Conservation (phyloP, 2,797 vertebrate genomes). For the Lepus townsendii region DNA sequence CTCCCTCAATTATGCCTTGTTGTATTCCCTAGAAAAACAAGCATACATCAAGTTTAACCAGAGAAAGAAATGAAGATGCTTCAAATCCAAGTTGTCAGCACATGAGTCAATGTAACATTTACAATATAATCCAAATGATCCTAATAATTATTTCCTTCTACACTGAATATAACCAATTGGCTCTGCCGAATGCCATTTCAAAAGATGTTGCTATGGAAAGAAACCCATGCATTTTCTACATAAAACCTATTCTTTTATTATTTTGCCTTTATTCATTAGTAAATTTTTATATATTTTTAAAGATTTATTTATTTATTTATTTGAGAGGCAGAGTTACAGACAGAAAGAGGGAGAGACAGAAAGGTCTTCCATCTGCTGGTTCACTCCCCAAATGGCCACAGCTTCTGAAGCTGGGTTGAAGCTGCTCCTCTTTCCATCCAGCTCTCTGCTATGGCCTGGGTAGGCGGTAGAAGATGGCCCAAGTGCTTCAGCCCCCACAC, state of each 20-base stretch:
- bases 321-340: too few species aligned
- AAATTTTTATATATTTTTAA: conserved; percentile 17
- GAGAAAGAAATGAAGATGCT: conserved; percentile 13
- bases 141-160: background rate
- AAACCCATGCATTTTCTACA: background rate
- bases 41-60: background rate
- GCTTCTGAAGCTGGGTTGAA: too few species aligned
- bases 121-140: background rate
- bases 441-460: too few species aligned
- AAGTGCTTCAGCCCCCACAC: too few species aligned
- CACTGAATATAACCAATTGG: background rate
- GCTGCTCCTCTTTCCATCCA: too few species aligned
- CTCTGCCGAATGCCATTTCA: background rate
- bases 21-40: conserved; percentile 90
- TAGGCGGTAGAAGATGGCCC: too few species aligned
- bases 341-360: too few species aligned
- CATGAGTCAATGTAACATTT: background rate
- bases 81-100: background rate
- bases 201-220: conserved; percentile 7
- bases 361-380: too few species aligned
- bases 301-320: too few species aligned
- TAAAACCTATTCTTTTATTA: background rate
- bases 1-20: conserved; percentile 94
- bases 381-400: too few species aligned
- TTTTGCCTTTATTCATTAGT: conserved; percentile 46